phyloP scores from a whole-genome alignment of 2,113 vertebrate species.

The Carollia perspicillata region DNA sequence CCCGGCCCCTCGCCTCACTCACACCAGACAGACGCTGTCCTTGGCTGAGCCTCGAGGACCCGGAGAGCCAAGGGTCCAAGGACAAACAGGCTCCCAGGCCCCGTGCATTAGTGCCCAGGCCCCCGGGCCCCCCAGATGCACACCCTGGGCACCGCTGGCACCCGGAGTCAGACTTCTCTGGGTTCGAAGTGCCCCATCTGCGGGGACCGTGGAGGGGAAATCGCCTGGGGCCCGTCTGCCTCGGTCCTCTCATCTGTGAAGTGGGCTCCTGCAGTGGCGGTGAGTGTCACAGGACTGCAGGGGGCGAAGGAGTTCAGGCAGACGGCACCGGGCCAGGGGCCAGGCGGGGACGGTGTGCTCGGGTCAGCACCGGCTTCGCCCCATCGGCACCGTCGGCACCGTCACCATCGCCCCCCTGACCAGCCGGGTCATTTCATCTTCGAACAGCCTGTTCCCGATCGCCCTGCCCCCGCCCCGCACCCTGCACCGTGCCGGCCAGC shows the following conservation, averaged over 20 bases:
- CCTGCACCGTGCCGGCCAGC: neutral
- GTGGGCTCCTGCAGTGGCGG: neutral
- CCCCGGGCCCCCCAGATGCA: fast-evolving
- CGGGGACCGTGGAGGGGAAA: neutral
- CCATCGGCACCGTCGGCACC: too few relatives aligned
- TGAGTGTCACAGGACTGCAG: neutral
- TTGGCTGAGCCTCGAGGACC: neutral
- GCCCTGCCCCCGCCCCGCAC: fast-evolving
- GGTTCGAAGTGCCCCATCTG: neutral
- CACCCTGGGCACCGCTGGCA: neutral
- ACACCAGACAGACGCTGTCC: neutral
- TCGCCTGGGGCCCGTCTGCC: neutral
- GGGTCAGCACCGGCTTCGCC: too few relatives aligned
- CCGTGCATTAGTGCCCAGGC: neutral
- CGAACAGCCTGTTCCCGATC: neutral
- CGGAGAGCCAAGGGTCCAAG: too few relatives aligned
- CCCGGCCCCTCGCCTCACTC: too few relatives aligned
- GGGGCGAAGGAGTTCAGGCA: fast-evolving
- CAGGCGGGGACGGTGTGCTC: neutral
- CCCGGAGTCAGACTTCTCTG: neutral
- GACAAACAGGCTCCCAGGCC: neutral
- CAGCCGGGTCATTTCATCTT: neutral
- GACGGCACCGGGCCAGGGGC: fast-evolving
- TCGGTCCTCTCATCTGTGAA: neutral
- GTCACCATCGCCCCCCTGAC: fast-evolving